These are phyloP conservation scores for Hymenochirus boettgeri DNA, from an alignment of 2,113 vertebrate species.

Conservation along the genomic window DNA sequence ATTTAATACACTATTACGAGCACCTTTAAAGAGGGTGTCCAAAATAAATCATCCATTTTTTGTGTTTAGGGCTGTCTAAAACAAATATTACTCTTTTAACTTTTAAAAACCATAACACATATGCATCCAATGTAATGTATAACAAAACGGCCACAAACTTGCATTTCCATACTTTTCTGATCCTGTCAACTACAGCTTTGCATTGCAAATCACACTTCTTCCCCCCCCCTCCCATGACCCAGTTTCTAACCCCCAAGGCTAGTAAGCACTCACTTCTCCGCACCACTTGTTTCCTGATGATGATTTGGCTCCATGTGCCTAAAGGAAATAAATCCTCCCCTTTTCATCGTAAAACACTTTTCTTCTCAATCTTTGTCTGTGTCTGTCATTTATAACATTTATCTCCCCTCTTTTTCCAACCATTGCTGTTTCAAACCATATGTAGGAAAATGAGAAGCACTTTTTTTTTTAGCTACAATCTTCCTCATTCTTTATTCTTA, in stretches of 20 bases:
- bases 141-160: neutral
- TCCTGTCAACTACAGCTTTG: constrained; percentile 1
- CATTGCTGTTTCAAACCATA: neutral
- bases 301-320: constrained; percentile 10
- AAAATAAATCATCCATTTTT: too few species aligned
- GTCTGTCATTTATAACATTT: neutral
- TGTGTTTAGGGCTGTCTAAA: too few species aligned
- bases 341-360: neutral
- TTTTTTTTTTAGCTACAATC: too few species aligned
- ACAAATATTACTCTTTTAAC: too few species aligned
- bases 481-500: too few species aligned
- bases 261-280: neutral
- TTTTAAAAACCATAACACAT: too few species aligned
- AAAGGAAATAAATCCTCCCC: neutral
- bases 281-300: constrained; percentile 1
- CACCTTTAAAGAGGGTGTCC: too few species aligned
- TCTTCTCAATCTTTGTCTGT: neutral
- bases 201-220: neutral
- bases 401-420: neutral
- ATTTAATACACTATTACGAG: too few species aligned
- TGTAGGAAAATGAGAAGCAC: too few species aligned
- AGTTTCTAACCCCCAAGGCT: neutral
- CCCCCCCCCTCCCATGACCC: neutral
- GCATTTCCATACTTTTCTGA: neutral
- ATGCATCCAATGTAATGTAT: too few species aligned